Evolutionary conservation across 1,140 invertebrate genomes (phyloP).

Genomic region (Drosophila takahashii): DNA sequence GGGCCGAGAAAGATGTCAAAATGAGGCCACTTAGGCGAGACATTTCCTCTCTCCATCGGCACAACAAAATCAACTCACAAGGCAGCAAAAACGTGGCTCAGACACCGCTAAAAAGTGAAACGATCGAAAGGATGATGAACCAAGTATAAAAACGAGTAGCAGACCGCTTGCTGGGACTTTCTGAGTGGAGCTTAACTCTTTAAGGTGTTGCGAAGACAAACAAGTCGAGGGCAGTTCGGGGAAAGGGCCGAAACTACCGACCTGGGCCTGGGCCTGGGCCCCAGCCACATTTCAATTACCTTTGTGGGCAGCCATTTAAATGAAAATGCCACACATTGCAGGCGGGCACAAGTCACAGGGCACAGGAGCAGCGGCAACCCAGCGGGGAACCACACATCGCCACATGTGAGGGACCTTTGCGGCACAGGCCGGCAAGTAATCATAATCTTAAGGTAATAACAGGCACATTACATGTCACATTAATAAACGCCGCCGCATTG

Average conservation of each 20-base stretch:
- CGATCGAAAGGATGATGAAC: constrained; percentile 26
- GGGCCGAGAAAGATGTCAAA: constrained; percentile 71
- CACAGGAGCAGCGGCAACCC: neutral
- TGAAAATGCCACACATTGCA: constrained; percentile 80
- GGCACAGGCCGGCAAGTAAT: constrained; percentile 62
- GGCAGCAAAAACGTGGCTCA: constrained; percentile 37
- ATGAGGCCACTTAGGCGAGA: constrained; percentile 80
- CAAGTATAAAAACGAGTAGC: constrained; percentile 47
- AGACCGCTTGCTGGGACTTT: constrained; percentile 68
- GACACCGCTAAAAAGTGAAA: constrained; percentile 44
- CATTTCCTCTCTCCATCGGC: constrained; percentile 38
- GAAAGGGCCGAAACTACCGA: constrained; percentile 6
- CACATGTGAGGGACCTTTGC: constrained; percentile 49
- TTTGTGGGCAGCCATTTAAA: constrained; percentile 78
- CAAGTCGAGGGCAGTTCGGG: constrained; percentile 37
- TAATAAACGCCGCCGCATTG: constrained; percentile 67
- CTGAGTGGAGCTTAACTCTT: constrained; percentile 65
- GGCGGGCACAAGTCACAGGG: constrained; percentile 59
- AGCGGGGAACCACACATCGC: constrained; percentile 45
- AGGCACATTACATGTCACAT: constrained; percentile 82
- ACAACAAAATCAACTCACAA: constrained; percentile 62
- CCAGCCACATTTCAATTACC: constrained; percentile 81
- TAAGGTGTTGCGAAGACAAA: constrained; percentile 80
- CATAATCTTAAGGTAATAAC: constrained; percentile 83
- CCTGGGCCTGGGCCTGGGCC: constrained; percentile 19